Percentiles rank a stretch among this genome's conserved stretches.
Conservation (phyloP, 2,113 vertebrate genomes). For the Brachyhypopomus occidentalis region DNA sequence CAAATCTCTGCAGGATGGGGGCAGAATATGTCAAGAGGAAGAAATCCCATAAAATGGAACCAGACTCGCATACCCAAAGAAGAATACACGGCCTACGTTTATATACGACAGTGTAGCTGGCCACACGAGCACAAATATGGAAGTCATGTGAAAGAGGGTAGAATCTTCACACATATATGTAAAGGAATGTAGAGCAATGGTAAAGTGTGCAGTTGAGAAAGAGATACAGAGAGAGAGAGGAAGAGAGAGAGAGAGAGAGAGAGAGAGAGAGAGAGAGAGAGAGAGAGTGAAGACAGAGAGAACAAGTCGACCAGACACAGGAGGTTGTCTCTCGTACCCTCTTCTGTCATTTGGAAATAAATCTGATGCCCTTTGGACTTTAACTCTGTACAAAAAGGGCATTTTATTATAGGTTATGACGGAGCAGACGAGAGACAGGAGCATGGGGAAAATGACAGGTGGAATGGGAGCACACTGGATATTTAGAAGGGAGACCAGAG, state of each 20-base stretch:
- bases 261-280: slow-evolving; percentile 21
- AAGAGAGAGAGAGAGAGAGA: slow-evolving; percentile 19
- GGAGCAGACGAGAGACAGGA: slow-evolving; percentile 73
- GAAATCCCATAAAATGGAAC: slow-evolving; percentile 14
- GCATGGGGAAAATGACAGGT: slow-evolving; percentile 69
- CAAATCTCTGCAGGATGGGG: slow-evolving; percentile 51
- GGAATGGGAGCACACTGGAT: slow-evolving; percentile 66
- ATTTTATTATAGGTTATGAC: slow-evolving; percentile 82
- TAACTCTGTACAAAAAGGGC: slow-evolving; percentile 65
- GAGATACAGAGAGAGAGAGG: not conserved
- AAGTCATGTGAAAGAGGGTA: not conserved
- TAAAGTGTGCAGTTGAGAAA: not conserved
- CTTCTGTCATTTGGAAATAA: slow-evolving; percentile 73
- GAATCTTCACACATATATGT: not conserved
- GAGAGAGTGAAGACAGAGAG: slow-evolving; percentile 11
- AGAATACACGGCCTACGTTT: not conserved
- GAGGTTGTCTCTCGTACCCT: slow-evolving; percentile 44
- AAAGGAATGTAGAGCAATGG: slow-evolving; percentile 8
- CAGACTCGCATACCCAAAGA: slow-evolving; percentile 8
- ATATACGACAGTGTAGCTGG: not conserved
- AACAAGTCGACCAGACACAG: slow-evolving; percentile 37
- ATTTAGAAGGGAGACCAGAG: slow-evolving; percentile 71
- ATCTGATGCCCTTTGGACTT: slow-evolving; percentile 78
- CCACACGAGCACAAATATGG: not conserved
- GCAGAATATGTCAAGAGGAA: slow-evolving; percentile 40